These are phyloP conservation scores for Neocrepidodera transversa DNA, from an alignment of 2,888 invertebrate species.

Conservation along the genomic window DNA sequence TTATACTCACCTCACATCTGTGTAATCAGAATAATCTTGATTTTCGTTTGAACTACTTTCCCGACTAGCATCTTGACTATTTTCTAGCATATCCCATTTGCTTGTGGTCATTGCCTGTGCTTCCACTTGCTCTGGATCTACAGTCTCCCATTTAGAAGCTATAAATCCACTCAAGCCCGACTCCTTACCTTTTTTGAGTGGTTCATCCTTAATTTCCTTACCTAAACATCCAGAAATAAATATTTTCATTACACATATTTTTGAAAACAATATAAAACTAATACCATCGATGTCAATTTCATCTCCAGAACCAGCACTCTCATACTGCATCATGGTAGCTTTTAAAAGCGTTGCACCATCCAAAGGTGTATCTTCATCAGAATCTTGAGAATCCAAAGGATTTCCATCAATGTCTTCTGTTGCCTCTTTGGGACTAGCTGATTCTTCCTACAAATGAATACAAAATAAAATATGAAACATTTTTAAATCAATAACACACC, in stretches of 20 bases:
- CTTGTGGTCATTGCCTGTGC: constrained; percentile 86
- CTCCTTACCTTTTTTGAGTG: constrained; percentile 39
- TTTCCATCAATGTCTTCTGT: constrained; percentile 72
- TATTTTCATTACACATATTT: neutral
- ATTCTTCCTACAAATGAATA: constrained; percentile 34
- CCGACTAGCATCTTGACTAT: constrained; percentile 57
- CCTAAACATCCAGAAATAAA: constrained; percentile 39
- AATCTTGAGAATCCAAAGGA: constrained; percentile 63
- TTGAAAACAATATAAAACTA: constrained; percentile 23
- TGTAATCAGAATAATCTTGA: constrained; percentile 57
- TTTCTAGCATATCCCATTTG: constrained; percentile 84
- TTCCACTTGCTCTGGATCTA: constrained; percentile 85
- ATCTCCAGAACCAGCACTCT: constrained; percentile 47
- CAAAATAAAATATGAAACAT: neutral
- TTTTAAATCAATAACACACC: constrained; percentile 25
- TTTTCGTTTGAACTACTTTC: constrained; percentile 57
- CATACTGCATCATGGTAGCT: constrained; percentile 67
- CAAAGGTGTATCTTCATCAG: constrained; percentile 73
- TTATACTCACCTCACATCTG: constrained; percentile 54
- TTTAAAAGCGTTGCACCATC: constrained; percentile 84
- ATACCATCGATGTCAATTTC: constrained; percentile 73
- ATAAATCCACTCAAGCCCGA: constrained; percentile 75
- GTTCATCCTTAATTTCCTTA: constrained; percentile 50
- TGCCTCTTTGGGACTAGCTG: constrained; percentile 29
- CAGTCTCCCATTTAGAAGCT: constrained; percentile 95